Percentiles rank a stretch among this genome's conserved stretches.
phyloP scores from a whole-genome alignment of 2,797 vertebrate species.

The Poecilia picta region DNA sequence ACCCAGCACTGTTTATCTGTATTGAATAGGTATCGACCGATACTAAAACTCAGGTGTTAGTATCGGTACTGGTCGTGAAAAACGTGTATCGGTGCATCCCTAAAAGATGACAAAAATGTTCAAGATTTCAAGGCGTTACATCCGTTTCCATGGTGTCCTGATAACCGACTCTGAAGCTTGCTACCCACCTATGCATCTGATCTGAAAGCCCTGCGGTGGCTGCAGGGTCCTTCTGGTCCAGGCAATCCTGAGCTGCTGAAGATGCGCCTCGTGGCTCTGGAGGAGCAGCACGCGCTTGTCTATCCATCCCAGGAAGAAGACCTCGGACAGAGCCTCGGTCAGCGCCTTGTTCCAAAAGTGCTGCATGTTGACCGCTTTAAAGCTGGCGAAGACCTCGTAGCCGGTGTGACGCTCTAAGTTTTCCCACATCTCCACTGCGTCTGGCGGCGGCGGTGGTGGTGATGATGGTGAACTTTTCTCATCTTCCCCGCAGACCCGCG shows the following conservation, averaged over 20 bases:
- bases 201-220: conserved; percentile 89
- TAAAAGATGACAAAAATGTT: no score
- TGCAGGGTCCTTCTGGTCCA: conserved; percentile 90
- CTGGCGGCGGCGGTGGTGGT: background rate
- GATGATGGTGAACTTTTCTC: conserved; percentile 39
- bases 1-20: no score
- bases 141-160: background rate
- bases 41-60: no score
- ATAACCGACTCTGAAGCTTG: background rate
- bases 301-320: conserved; percentile 97
- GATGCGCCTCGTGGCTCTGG: conserved; percentile 90
- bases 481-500: conserved; percentile 60
- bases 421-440: conserved; percentile 24
- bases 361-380: conserved; percentile 95
- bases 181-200: conserved; percentile 89
- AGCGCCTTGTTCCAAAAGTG: conserved; percentile 95
- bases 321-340: conserved; percentile 89
- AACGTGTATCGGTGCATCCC: no score
- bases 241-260: conserved; percentile 91
- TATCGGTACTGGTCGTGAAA: no score
- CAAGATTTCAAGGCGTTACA: background rate
- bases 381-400: conserved; percentile 94
- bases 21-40: no score
- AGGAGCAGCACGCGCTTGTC: conserved; percentile 93
- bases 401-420: conserved; percentile 85